These are phyloP conservation scores for Octodon degus DNA, from an alignment of 2,113 vertebrate genomes.

Conservation along the genomic window DNA sequence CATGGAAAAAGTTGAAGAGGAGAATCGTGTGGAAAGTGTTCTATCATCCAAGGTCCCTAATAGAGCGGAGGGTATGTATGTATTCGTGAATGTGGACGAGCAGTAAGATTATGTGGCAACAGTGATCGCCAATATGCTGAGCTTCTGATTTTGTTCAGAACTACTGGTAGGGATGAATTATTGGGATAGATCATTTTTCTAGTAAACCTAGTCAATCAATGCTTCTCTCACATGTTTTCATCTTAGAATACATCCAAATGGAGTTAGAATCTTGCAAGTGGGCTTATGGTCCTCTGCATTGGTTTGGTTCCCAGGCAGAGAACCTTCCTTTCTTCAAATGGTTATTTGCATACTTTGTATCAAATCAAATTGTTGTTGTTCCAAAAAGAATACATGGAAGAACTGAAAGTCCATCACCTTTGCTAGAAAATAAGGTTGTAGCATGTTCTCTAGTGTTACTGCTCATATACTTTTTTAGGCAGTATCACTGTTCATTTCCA, in stretches of 20 bases:
- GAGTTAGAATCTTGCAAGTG: not conserved
- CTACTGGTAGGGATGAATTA: not conserved
- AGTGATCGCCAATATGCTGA: not conserved
- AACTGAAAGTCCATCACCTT: not conserved
- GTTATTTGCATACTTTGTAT: not conserved
- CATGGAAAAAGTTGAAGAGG: slow-evolving; percentile 86
- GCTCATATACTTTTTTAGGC: not conserved
- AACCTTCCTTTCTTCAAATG: not conserved
- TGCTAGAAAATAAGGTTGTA: slow-evolving; percentile 28
- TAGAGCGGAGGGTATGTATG: slow-evolving; percentile 88
- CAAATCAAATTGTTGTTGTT: not conserved
- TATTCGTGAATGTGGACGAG: not conserved
- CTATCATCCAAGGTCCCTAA: slow-evolving; percentile 82
- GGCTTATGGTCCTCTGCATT: not conserved
- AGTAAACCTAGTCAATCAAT: not conserved
- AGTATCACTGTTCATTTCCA: not conserved
- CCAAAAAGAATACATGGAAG: not conserved
- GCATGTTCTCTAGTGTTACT: not conserved
- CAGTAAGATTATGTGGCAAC: not conserved
- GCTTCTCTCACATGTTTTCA: not conserved
- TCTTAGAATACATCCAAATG: slow-evolving; percentile 2
- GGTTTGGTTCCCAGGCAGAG: not conserved
- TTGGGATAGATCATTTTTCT: not conserved
- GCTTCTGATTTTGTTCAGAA: not conserved
- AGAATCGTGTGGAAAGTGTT: slow-evolving; percentile 78